Conservation (phyloP, 37 sponge, comb jelly and placozoan genomes). For the Axinella damicornis region DNA sequence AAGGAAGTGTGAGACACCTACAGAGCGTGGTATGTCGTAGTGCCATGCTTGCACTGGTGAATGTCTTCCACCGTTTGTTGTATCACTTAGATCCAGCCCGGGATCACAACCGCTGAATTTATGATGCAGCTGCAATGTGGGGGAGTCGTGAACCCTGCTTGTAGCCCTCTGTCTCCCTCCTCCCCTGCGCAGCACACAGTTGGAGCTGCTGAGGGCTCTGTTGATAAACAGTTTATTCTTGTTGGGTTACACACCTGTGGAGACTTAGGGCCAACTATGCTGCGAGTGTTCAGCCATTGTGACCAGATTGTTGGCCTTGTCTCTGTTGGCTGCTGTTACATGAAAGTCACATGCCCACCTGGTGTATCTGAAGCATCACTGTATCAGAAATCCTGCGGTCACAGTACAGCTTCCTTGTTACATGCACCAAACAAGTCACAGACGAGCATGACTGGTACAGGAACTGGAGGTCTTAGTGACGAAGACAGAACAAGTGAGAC, state of each 20-base stretch:
- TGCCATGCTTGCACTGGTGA: too few species aligned
- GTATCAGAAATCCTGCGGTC: too few species aligned
- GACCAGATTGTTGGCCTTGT: slow-evolving; percentile 47
- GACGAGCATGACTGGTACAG: too few species aligned
- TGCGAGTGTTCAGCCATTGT: slow-evolving; percentile 65
- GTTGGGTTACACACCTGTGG: slow-evolving; percentile 89
- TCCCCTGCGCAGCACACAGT: neutral
- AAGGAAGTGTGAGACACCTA: slow-evolving; percentile 23
- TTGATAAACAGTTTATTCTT: slow-evolving; percentile 16
- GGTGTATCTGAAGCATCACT: too few species aligned
- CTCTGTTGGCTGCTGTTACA: slow-evolving; percentile 89
- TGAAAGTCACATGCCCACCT: slow-evolving; percentile 62
- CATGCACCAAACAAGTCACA: neutral
- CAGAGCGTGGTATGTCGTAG: neutral
- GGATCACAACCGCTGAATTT: neutral
- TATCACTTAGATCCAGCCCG: neutral
- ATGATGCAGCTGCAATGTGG: neutral
- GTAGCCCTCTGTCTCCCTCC: neutral
- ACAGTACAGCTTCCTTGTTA: too few species aligned
- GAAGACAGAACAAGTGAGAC: neutral
- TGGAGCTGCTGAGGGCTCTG: neutral
- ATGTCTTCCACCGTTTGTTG: too few species aligned
- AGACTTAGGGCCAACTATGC: slow-evolving; percentile 69
- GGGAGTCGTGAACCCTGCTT: neutral
- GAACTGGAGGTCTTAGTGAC: too few species aligned